phyloP scores from a whole-genome alignment of 1,140 invertebrate genomes.

The Lordiphosa stackelbergi region DNA sequence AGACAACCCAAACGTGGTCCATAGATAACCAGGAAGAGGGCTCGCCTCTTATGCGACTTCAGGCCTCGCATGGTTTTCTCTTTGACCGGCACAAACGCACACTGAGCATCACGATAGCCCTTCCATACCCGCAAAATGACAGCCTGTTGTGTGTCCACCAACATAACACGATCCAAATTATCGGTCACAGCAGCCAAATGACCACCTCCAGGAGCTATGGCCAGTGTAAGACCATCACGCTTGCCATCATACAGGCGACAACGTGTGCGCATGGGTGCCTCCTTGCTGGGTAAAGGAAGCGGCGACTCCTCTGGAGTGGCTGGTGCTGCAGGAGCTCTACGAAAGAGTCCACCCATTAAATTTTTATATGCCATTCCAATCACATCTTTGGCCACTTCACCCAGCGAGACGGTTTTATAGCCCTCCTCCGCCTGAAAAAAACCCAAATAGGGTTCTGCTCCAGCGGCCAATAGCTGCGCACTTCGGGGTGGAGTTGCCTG shows the following conservation, averaged over 20 bases:
- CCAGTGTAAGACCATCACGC: slow-evolving; percentile 84
- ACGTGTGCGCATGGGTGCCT: slow-evolving; percentile 83
- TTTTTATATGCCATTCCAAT: slow-evolving; percentile 86
- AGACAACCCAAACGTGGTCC: slow-evolving; percentile 89
- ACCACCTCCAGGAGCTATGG: slow-evolving; percentile 88
- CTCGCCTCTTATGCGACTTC: slow-evolving; percentile 78
- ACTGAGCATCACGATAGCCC: slow-evolving; percentile 95
- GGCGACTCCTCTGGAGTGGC: slow-evolving; percentile 29
- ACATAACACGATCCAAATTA: slow-evolving; percentile 89
- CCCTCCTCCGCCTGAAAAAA: slow-evolving; percentile 95
- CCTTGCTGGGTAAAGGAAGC: slow-evolving; percentile 78
- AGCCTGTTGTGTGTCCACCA: slow-evolving; percentile 89
- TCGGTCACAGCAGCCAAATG: slow-evolving; percentile 90
- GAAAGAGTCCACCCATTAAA: slow-evolving; percentile 59
- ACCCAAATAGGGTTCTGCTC: slow-evolving; percentile 89
- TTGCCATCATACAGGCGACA: slow-evolving; percentile 91
- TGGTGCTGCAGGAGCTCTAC: slow-evolving; percentile 29
- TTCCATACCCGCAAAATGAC: slow-evolving; percentile 93
- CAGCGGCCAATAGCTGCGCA: slow-evolving; percentile 87
- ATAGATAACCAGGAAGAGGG: slow-evolving; percentile 91
- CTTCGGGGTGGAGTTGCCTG: slow-evolving; percentile 86
- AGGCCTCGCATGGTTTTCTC: slow-evolving; percentile 71
- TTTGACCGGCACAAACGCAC: slow-evolving; percentile 85
- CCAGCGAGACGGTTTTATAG: slow-evolving; percentile 83
- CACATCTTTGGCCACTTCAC: slow-evolving; percentile 92